These are phyloP conservation scores for Mactromeris polynyma DNA, from an alignment of 2,888 invertebrate species.

Conservation along the genomic window DNA sequence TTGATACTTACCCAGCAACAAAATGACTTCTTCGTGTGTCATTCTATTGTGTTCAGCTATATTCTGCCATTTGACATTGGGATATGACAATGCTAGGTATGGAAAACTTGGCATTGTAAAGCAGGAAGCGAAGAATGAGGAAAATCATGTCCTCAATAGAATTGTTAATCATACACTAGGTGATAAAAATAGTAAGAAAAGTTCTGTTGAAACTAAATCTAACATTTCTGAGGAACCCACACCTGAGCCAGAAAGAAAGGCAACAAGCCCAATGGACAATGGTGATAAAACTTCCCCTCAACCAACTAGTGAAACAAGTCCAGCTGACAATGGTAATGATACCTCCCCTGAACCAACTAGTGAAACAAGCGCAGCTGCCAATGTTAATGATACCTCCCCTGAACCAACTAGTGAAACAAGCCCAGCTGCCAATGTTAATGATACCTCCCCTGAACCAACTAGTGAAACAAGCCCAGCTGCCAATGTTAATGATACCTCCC, in stretches of 20 bases:
- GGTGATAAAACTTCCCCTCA: no score
- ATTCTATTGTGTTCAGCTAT: constrained; percentile 22
- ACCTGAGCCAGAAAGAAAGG: constrained; percentile 34
- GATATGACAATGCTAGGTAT: not conserved
- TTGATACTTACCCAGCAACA: not conserved
- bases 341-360: no score
- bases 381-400: no score
- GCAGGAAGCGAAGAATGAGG: constrained; percentile 36
- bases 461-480: no score
- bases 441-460: no score
- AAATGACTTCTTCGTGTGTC: constrained; percentile 15
- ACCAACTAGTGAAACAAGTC: no score
- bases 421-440: no score
- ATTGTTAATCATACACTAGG: constrained; percentile 22
- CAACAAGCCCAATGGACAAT: no score
- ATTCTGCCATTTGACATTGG: not conserved
- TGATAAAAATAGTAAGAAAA: not conserved
- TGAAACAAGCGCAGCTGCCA: no score
- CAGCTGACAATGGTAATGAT: no score
- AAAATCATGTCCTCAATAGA: not conserved
- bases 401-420: no score
- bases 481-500: no score
- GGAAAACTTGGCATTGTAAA: constrained; percentile 19
- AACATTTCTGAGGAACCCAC: constrained; percentile 19
- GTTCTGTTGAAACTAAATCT: constrained; percentile 34